phyloP scores from a whole-genome alignment of 2,888 invertebrate species.

The Mesodorylaimus sp. region DNA sequence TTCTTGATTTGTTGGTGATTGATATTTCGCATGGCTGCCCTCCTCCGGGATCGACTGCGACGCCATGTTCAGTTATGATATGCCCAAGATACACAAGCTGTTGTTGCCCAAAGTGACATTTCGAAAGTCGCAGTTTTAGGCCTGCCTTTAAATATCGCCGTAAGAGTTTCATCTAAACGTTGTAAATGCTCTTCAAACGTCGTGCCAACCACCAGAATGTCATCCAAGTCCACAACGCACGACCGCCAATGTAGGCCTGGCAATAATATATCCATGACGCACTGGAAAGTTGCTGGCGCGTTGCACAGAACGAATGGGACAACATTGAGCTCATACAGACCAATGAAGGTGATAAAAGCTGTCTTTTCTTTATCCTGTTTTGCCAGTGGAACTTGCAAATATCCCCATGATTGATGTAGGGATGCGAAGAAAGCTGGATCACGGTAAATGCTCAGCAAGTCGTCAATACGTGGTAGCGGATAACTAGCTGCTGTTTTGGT shows the following conservation, averaged over 20 bases:
- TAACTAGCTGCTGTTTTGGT: slow-evolving; percentile 12
- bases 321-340: slow-evolving; percentile 17
- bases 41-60: neutral
- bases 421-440: too few relatives aligned
- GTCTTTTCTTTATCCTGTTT: slow-evolving; percentile 14
- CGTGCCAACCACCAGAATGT: slow-evolving; percentile 15
- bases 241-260: slow-evolving; percentile 13
- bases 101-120: neutral
- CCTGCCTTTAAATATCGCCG: neutral
- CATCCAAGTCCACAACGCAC: slow-evolving; percentile 17
- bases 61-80: neutral
- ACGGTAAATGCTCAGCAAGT: too few relatives aligned
- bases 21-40: neutral
- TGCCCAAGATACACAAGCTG: neutral
- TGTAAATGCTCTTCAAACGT: slow-evolving; percentile 14
- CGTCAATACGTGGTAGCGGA: slow-evolving; percentile 12
- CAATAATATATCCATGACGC: slow-evolving; percentile 16
- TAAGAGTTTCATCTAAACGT: neutral
- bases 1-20: neutral
- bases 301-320: slow-evolving; percentile 16
- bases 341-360: slow-evolving; percentile 14
- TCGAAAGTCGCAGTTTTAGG: neutral
- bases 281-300: slow-evolving; percentile 16
- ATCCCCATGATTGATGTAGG: slow-evolving; percentile 8
- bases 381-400: slow-evolving; percentile 12